Base-by-base conservation (phyloP, 2,888 invertebrate genomes). In the Dynastes hyllus region DNA sequence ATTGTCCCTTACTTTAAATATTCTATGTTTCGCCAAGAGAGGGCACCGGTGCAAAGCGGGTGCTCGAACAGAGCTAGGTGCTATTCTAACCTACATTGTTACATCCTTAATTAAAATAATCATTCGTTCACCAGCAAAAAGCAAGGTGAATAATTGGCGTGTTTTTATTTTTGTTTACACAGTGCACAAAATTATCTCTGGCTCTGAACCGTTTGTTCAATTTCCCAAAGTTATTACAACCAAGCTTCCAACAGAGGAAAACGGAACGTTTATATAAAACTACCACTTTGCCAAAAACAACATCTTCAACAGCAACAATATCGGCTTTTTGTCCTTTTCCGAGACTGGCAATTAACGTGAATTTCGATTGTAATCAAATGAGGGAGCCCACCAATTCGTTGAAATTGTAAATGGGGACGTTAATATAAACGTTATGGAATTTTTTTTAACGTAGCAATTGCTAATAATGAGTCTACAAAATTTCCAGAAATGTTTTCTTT, bases 61-160 rank as follows among this genome's bases (percentile, higher is more conserved):
- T 16, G 16, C 2, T 13, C 13, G n/a, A 66, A n/a, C n/a, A 40
- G 16, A 32, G 66, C 40, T 13, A 8, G 16, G 32, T 32, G 53
- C 55, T 71, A 32, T 27, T 32, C 29, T 71, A 70, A 37, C 37
- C 55, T 27, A n/a, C 37, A 27, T 58, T 61, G 29, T 13, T n/a
- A 27, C 27, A 13, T 45, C 45, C 58, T 75, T 61, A 61, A 45
- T 75, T 75, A 75, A 75, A 61, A 61, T 75, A 75, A 71, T 75
- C 40, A 50, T 75, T 61, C 61, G 61, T 45, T 45, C 27, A 27
- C 45, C 45, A 27, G 63, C 11, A 75, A 9, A 27, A 11, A 45
- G 61, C 13, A 75, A 75, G 61, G 27, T 75, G 27, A 75, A 75
- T 63, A 75, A 75, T 75, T 75, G 73, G 22, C 27, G 45, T 75